phyloP scores from a whole-genome alignment of 2,888 invertebrate genomes.

The Mantis religiosa region DNA sequence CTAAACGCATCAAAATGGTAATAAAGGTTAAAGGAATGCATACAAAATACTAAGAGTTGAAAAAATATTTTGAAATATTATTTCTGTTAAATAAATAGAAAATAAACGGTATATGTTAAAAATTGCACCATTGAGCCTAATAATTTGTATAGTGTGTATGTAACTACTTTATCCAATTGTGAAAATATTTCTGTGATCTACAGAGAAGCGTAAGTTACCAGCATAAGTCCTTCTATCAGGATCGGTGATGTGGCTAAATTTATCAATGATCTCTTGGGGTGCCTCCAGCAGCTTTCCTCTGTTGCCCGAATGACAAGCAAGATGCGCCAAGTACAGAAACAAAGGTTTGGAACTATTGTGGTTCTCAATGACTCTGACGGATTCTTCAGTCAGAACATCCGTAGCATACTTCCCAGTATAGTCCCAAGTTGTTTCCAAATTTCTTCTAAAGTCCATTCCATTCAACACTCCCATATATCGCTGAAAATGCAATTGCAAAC shows the following conservation, averaged over 20 bases:
- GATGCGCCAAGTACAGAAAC: slow-evolving; percentile 74
- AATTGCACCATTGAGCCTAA: too few species aligned
- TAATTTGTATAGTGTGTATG: too few species aligned
- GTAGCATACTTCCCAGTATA: slow-evolving; percentile 47
- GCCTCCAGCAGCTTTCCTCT: slow-evolving; percentile 65
- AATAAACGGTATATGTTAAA: too few species aligned
- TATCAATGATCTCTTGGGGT: slow-evolving; percentile 58
- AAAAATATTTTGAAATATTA: too few species aligned
- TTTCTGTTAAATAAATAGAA: too few species aligned
- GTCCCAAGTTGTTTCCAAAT: slow-evolving; percentile 40
- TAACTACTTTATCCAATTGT: too few species aligned
- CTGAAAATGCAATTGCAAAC: neutral
- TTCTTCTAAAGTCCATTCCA: slow-evolving; percentile 43
- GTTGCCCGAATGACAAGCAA: slow-evolving; percentile 75
- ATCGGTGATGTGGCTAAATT: slow-evolving; percentile 65
- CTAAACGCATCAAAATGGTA: too few species aligned
- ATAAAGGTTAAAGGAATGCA: too few species aligned
- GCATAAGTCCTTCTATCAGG: slow-evolving; percentile 65
- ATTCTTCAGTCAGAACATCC: slow-evolving; percentile 47
- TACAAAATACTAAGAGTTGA: too few species aligned
- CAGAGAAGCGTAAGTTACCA: slow-evolving; percentile 48
- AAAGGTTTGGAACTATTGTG: slow-evolving; percentile 52
- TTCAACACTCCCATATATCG: slow-evolving; percentile 29
- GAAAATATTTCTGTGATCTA: too few species aligned
- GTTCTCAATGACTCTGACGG: slow-evolving; percentile 45